Evolutionary conservation across 2,888 invertebrate species (phyloP).

Genomic region (Agrochola litura): DNA sequence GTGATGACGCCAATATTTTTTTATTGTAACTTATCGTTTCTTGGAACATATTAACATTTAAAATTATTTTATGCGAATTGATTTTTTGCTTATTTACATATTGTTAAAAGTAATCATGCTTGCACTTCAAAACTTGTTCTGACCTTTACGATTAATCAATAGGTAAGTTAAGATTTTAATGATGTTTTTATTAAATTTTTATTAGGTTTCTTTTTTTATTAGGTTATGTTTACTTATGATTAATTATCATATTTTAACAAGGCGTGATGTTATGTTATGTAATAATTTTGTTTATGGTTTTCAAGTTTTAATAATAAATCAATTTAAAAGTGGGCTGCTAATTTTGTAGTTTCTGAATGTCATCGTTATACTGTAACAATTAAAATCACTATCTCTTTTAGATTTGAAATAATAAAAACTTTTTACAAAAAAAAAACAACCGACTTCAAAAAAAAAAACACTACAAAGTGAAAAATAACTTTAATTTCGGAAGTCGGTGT

Average conservation of each 20-base stretch:
- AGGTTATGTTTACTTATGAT: not conserved
- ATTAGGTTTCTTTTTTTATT: no score
- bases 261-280: no score
- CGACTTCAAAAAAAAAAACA: no score
- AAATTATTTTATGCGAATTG: not conserved
- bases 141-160: no score
- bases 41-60: not conserved
- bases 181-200: not conserved
- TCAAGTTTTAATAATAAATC: not conserved
- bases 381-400: not conserved
- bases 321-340: not conserved
- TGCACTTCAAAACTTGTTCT: slow-evolving; percentile 3
- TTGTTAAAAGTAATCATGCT: not conserved
- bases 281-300: no score
- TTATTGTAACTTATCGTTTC: not conserved
- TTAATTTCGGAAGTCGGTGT: no score
- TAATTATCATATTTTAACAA: not conserved
- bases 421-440: no score
- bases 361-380: not conserved
- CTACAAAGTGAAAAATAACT: no score
- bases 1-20: slow-evolving; percentile 21
- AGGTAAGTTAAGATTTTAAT: no score
- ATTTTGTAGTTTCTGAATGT: not conserved
- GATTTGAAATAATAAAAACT: not conserved
- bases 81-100: slow-evolving; percentile 1